Evolutionary conservation across 2,113 vertebrate genomes (phyloP).

Genomic region (Pipa parva): DNA sequence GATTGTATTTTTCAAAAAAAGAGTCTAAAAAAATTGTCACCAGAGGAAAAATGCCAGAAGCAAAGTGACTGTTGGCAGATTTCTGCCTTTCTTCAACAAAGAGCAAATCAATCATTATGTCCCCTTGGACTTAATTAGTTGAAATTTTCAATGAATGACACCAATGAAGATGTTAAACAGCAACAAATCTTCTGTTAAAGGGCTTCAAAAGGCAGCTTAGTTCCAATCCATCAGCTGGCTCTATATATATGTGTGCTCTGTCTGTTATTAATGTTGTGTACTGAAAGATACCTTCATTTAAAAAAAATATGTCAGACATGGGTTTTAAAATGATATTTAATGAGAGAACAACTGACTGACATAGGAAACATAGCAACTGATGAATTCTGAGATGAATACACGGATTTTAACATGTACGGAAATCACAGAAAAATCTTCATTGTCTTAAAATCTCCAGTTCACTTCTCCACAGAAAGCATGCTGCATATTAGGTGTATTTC

Average conservation of each 20-base stretch:
- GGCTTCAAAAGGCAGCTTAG: slow-evolving; percentile 49
- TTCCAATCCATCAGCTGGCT: slow-evolving; percentile 42
- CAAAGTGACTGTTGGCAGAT: slow-evolving; percentile 43
- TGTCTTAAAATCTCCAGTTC: too few species aligned
- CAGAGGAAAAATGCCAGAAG: slow-evolving; percentile 45
- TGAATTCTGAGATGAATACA: too few species aligned
- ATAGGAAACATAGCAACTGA: too few species aligned
- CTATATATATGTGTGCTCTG: slow-evolving; percentile 10
- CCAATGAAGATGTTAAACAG: slow-evolving; percentile 55
- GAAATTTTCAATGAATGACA: slow-evolving; percentile 56
- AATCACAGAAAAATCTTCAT: too few species aligned
- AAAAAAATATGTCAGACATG: too few species aligned
- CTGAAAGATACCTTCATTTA: neutral
- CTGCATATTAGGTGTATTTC: too few species aligned
- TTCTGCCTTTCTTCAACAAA: slow-evolving; percentile 31
- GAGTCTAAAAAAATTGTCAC: slow-evolving; percentile 37
- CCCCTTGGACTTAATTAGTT: slow-evolving; percentile 70
- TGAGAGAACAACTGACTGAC: neutral
- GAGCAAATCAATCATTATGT: slow-evolving; percentile 53
- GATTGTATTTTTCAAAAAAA: slow-evolving; percentile 19
- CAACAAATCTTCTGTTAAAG: slow-evolving; percentile 53
- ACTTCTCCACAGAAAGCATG: too few species aligned
- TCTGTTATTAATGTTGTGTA: neutral
- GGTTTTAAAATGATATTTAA: too few species aligned
- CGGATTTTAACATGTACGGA: too few species aligned